Percentiles rank a stretch among this genome's conserved stretches.
phyloP scores from a whole-genome alignment of 2,797 vertebrate genomes.

The Myotis findleyi region DNA sequence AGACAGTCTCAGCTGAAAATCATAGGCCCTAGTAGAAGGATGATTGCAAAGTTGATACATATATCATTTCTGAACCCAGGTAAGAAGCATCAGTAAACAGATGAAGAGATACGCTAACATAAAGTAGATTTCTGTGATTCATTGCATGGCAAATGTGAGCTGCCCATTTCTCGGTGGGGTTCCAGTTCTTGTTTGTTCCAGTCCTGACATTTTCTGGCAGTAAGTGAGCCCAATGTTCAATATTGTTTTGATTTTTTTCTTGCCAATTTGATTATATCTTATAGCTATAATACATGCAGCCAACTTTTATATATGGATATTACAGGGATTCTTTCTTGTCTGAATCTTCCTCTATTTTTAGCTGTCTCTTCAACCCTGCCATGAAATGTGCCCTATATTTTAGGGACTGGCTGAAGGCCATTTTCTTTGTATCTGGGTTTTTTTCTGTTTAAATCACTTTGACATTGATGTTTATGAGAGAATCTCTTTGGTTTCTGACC shows the following conservation, averaged over 20 bases:
- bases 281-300: neutral
- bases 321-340: neutral
- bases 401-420: neutral
- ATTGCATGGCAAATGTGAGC: neutral
- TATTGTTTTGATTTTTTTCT: neutral
- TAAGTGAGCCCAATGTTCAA: neutral
- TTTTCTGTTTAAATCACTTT: neutral
- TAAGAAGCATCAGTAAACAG: neutral
- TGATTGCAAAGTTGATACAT: neutral
- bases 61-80: neutral
- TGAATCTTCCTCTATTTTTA: neutral
- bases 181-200: neutral
- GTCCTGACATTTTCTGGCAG: neutral
- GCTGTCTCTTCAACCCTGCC: neutral
- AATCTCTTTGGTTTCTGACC: slow-evolving; percentile 1
- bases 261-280: neutral
- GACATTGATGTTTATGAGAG: neutral
- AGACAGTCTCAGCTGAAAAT: neutral
- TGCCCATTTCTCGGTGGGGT: neutral
- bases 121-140: neutral
- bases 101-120: neutral
- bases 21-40: neutral
- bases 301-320: neutral
- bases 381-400: neutral
- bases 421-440: neutral